Conservation (phyloP, 1,140 invertebrate genomes). For the Metopolophium dirhodum region DNA sequence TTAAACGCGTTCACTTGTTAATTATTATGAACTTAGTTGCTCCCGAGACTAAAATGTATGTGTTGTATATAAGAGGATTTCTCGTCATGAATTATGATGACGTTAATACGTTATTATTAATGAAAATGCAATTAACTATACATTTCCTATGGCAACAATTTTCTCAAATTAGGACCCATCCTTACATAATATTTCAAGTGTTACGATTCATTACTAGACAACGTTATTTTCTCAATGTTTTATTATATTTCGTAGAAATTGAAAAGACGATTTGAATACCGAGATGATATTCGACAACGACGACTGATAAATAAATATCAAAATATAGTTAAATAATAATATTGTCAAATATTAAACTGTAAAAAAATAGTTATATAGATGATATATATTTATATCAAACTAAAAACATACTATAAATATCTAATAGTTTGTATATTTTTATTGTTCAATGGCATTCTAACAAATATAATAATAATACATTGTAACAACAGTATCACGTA, state of each 20-base stretch:
- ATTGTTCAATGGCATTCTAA: neutral
- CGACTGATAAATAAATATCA: neutral
- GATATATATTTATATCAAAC: neutral
- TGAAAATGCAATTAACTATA: constrained; percentile 6
- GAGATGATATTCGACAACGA: neutral
- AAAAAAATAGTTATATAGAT: neutral
- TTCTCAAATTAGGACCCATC: neutral
- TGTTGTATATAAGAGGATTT: neutral
- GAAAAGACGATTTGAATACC: neutral
- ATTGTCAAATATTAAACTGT: neutral
- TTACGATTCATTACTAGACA: neutral
- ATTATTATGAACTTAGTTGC: constrained; percentile 11
- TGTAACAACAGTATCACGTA: neutral
- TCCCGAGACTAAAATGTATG: neutral
- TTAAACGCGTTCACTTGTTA: neutral
- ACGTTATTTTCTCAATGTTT: neutral
- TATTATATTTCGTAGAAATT: neutral
- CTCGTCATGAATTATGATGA: neutral
- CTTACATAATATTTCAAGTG: neutral
- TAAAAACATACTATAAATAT: neutral
- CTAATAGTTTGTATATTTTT: neutral
- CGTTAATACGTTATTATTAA: neutral
- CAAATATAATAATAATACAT: neutral
- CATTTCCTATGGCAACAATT: neutral
- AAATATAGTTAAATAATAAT: neutral